phyloP scores from a whole-genome alignment of 2,888 invertebrate species.

The Cerceris rybyensis region DNA sequence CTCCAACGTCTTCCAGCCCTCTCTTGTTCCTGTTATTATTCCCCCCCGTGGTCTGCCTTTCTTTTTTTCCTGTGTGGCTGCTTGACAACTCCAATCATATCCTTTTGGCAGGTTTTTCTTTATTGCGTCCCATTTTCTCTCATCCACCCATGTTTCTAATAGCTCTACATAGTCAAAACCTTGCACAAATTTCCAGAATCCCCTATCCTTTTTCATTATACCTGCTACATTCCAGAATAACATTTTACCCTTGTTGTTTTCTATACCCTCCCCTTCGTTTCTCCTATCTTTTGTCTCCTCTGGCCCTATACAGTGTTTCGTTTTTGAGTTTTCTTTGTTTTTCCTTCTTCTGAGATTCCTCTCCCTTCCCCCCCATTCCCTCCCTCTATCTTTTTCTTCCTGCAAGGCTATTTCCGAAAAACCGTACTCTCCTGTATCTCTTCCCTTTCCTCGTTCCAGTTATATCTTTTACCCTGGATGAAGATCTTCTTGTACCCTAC shows the following conservation, averaged over 20 bases:
- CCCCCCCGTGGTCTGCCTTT: conserved; percentile 8
- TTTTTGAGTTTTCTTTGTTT: not conserved
- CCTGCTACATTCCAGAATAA: conserved; percentile 26
- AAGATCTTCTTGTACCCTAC: conserved; percentile 12
- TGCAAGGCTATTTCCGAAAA: conserved; percentile 1
- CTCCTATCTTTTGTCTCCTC: too few relatives aligned
- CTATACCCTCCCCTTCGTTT: too few relatives aligned
- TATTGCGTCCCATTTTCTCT: not conserved
- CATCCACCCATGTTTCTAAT: conserved; percentile 2
- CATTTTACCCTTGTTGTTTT: not conserved
- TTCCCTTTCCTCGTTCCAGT: not conserved
- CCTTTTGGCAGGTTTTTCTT: conserved; percentile 1
- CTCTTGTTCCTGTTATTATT: conserved; percentile 2
- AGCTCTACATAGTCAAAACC: not conserved
- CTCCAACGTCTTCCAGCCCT: not conserved
- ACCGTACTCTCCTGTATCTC: not conserved
- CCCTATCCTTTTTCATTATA: not conserved
- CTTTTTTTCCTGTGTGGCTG: not conserved
- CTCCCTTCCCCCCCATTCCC: not conserved
- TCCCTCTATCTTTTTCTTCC: not conserved
- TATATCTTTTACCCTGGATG: not conserved
- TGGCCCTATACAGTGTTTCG: too few relatives aligned
- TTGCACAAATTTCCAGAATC: conserved; percentile 4
- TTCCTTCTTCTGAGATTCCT: not conserved
- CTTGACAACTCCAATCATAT: not conserved